Percentiles rank a stretch among this genome's conserved stretches.
Conservation (phyloP, 2,888 invertebrate species). For the Lepidocyrtinus sp. region DNA sequence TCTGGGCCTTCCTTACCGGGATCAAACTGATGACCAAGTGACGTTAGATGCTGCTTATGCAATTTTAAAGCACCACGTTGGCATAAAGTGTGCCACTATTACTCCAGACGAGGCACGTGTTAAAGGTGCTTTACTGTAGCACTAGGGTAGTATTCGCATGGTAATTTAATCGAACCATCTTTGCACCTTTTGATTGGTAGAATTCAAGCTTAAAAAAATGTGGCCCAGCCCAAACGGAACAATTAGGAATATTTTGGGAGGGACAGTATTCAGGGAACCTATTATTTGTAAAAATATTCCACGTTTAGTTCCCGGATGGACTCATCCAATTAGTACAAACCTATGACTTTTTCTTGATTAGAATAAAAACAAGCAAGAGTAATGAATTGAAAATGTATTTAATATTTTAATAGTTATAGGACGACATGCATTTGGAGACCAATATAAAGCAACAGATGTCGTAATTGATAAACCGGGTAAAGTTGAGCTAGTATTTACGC, state of each 20-base stretch:
- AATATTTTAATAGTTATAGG: slow-evolving; percentile 86
- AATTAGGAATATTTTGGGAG: slow-evolving; percentile 92
- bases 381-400: too few species aligned
- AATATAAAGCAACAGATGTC: slow-evolving; percentile 90
- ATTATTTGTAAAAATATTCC: slow-evolving; percentile 91
- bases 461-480: slow-evolving; percentile 72
- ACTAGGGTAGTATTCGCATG: not conserved
- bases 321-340: slow-evolving; percentile 80
- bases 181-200: too few species aligned
- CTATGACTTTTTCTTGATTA: too few species aligned
- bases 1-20: slow-evolving; percentile 86
- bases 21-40: slow-evolving; percentile 87
- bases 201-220: slow-evolving; percentile 94
- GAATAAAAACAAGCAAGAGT: too few species aligned
- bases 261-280: slow-evolving; percentile 93
- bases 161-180: too few species aligned
- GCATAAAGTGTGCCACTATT: slow-evolving; percentile 91
- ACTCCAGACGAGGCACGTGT: slow-evolving; percentile 90
- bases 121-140: slow-evolving; percentile 77
- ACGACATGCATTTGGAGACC: slow-evolving; percentile 87
- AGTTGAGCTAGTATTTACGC: slow-evolving; percentile 83
- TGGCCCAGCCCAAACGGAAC: slow-evolving; percentile 94
- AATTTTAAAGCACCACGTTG: slow-evolving; percentile 87
- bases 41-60: slow-evolving; percentile 90
- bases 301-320: slow-evolving; percentile 90